These are phyloP conservation scores for Coenonympha glycerion DNA, from an alignment of 2,888 invertebrate species.

Conservation along the genomic window DNA sequence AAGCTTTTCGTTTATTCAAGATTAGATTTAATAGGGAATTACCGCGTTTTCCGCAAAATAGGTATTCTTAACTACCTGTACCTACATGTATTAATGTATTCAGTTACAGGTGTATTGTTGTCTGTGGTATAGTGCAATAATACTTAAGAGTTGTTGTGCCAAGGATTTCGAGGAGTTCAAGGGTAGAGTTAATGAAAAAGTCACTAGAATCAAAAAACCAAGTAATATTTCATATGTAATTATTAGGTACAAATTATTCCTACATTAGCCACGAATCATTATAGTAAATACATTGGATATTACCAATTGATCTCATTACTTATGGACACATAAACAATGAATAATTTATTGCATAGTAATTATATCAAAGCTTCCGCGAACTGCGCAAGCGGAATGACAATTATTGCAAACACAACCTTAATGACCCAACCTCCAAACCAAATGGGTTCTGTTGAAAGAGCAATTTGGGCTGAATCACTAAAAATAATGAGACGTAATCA, in stretches of 20 bases:
- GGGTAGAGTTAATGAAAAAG: too few relatives aligned
- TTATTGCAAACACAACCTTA: background rate
- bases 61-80: too few relatives aligned
- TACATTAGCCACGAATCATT: background rate
- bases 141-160: too few relatives aligned
- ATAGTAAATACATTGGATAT: too few relatives aligned
- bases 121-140: too few relatives aligned
- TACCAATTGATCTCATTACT: too few relatives aligned
- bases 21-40: too few relatives aligned
- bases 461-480: background rate
- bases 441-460: slow-evolving; percentile 1
- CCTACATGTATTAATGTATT: too few relatives aligned
- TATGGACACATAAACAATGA: background rate
- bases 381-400: slow-evolving; percentile 3
- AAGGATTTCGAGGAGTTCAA: too few relatives aligned
- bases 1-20: too few relatives aligned
- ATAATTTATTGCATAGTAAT: slow-evolving; percentile 4
- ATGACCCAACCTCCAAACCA: background rate
- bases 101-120: too few relatives aligned
- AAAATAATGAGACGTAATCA: background rate
- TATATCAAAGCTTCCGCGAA: background rate
- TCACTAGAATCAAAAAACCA: background rate
- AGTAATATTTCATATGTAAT: background rate
- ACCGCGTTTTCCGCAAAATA: too few relatives aligned
- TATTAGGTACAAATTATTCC: background rate